Percentiles rank a stretch among this genome's conserved stretches.
Evolutionary conservation across 2,113 vertebrate genomes (phyloP).

Genomic region (Falcunculus frontatus): DNA sequence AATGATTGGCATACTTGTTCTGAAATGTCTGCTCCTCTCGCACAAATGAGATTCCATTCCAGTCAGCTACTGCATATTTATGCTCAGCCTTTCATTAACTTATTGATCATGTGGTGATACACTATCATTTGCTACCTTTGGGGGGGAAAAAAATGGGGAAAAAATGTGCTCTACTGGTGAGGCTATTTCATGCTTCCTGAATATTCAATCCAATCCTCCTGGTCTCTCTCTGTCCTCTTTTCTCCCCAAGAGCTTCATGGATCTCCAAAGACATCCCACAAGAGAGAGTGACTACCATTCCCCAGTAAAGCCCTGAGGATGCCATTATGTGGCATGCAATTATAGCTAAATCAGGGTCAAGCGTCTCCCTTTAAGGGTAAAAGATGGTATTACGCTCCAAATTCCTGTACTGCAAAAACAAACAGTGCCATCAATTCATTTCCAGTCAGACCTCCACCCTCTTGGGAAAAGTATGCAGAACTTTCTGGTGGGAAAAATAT

Average conservation of each 20-base stretch:
- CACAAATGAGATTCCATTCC: slow-evolving; percentile 69
- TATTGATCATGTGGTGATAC: neutral
- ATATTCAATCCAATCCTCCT: slow-evolving; percentile 59
- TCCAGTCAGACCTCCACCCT: slow-evolving; percentile 50
- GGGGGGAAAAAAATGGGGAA: neutral
- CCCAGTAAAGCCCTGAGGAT: neutral
- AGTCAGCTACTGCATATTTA: slow-evolving; percentile 58
- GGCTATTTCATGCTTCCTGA: slow-evolving; percentile 12
- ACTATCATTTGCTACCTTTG: neutral
- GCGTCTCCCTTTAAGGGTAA: slow-evolving; percentile 21
- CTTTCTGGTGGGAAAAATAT: slow-evolving; percentile 65
- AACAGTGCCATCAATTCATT: slow-evolving; percentile 55
- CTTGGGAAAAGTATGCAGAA: slow-evolving; percentile 43
- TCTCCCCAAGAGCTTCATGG: slow-evolving; percentile 24
- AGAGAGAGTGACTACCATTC: neutral
- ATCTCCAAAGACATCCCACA: slow-evolving; percentile 16
- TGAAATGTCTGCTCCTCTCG: slow-evolving; percentile 14
- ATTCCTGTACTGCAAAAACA: slow-evolving; percentile 60
- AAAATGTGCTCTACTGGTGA: slow-evolving; percentile 19
- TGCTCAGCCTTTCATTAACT: slow-evolving; percentile 45
- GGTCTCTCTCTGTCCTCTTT: slow-evolving; percentile 64
- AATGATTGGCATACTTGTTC: slow-evolving; percentile 5
- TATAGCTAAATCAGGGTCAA: neutral
- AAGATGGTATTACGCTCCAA: slow-evolving; percentile 38
- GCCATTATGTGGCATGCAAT: neutral